Evolutionary conservation across 2,113 vertebrate genomes (phyloP), one percentile per base, ranked within the genome.

Genomic region (Psophia crepitans): DNA sequence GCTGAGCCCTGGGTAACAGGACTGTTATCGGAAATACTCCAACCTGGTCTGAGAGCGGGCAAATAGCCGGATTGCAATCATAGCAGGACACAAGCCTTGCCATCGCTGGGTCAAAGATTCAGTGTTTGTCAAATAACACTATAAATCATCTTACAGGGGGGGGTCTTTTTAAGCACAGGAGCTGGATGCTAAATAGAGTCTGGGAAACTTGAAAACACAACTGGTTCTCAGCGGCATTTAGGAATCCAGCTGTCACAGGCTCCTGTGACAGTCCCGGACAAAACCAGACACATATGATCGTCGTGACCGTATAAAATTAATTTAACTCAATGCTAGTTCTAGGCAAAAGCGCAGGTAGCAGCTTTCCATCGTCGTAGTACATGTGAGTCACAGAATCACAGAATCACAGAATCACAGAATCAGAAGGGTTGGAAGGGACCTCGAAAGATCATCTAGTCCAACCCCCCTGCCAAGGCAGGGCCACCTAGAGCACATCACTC

Each of bases 301-400:
- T 12, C 3, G 1, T 33, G 28, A 76, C 26, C 5, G 20, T 2
- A 24, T 37, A 65, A 68, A 64, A 84, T 27, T 61, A 33, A 76
- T 28, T 61, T 63, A 60, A 53, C 6, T 69, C 26, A 11, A 12
- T 28, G 12, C 1, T 56, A n/a, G 14, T 20, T 78, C 12, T 30
- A 30, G n/a, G 11, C 11, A 84, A 75, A 23, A 39, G 35, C 21
- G 23, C 23, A 35, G 11, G 57, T 6, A 53, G 33, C 22, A 91
- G 28, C 9, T 51, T 75, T 84, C 58, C 0, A 0, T 27, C 16
- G 5, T 6, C 17, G 20, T 51, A 7, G 14, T 17, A 49, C 5
- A 11, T 6, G 26, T 37, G 49, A 68, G n/a, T n/a, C n/a, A n/a
- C n/a, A n/a, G n/a, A n/a, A n/a, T n/a, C n/a, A n/a, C n/a, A n/a